Evolutionary conservation across 1,140 invertebrate genomes (phyloP).

Genomic region (Agraylea sexmaculata): DNA sequence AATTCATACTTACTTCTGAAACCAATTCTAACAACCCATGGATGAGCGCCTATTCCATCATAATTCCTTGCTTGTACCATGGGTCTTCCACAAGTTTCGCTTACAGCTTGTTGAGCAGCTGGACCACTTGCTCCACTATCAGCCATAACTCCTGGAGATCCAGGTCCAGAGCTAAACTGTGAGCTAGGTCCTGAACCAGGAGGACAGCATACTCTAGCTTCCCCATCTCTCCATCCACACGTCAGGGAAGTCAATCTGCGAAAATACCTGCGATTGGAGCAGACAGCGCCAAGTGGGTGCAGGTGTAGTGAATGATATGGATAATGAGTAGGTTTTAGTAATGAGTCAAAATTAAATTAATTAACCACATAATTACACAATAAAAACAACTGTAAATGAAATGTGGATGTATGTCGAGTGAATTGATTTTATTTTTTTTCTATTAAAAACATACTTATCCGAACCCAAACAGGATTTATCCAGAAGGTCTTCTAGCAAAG

Average conservation of each 20-base stretch:
- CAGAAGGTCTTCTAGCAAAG: slow-evolving; percentile 33
- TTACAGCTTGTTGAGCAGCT: slow-evolving; percentile 12
- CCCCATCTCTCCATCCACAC: slow-evolving; percentile 32
- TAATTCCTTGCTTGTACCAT: slow-evolving; percentile 50
- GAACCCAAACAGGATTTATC: slow-evolving; percentile 38
- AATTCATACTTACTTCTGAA: slow-evolving; percentile 45
- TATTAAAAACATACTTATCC: slow-evolving; percentile 27
- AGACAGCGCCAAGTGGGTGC: slow-evolving; percentile 2
- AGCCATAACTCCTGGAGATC: slow-evolving; percentile 1
- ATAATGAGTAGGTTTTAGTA: neutral
- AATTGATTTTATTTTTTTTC: neutral
- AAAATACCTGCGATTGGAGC: slow-evolving; percentile 29
- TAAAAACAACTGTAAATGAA: no score
- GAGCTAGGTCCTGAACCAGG: slow-evolving; percentile 29
- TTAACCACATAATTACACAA: no score
- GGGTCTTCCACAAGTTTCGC: slow-evolving; percentile 44
- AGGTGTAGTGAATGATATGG: slow-evolving; percentile 4
- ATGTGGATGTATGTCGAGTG: neutral
- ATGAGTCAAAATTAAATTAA: neutral
- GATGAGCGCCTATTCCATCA: slow-evolving; percentile 51
- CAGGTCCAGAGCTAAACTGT: slow-evolving; percentile 14
- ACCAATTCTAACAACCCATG: slow-evolving; percentile 52
- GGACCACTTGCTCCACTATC: neutral
- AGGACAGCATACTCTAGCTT: slow-evolving; percentile 37
- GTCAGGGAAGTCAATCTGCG: slow-evolving; percentile 35